These are phyloP conservation scores for Leucoma salicis DNA, from an alignment of 2,888 invertebrate genomes.

Conservation along the genomic window DNA sequence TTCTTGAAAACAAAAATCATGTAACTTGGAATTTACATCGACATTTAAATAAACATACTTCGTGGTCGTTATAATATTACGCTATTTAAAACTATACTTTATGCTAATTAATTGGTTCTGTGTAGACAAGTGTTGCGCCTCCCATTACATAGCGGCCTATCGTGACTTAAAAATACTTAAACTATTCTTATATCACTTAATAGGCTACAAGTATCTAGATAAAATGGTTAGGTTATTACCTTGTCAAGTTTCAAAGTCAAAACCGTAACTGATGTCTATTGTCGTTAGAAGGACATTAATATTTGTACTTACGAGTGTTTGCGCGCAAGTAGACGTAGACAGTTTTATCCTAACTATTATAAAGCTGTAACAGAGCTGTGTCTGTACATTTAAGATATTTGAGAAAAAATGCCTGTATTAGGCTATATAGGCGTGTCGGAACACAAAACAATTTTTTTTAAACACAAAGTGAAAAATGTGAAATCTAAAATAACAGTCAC, in stretches of 20 bases:
- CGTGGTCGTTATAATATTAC: background rate
- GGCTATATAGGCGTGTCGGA: too few relatives aligned
- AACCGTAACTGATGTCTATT: conserved; percentile 35
- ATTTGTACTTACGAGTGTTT: conserved; percentile 13
- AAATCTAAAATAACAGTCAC: too few relatives aligned
- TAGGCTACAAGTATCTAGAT: conserved; percentile 17
- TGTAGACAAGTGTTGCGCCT: conserved; percentile 21
- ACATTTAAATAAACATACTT: background rate
- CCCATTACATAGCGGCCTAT: conserved; percentile 11
- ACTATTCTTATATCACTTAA: background rate
- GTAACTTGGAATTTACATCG: background rate
- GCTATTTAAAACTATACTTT: background rate
- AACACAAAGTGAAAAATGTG: too few relatives aligned
- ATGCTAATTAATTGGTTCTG: conserved; percentile 9
- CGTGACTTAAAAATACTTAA: background rate
- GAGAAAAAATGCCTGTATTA: too few relatives aligned
- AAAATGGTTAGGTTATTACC: conserved; percentile 25
- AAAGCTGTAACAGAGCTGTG: too few relatives aligned
- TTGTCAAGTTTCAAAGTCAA: conserved; percentile 34
- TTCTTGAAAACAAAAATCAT: background rate
- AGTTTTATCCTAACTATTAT: too few relatives aligned
- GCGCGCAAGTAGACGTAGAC: conserved; percentile 13
- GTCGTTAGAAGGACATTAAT: conserved; percentile 35
- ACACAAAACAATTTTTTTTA: too few relatives aligned
- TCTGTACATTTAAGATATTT: too few relatives aligned